Conservation (phyloP, 2,888 invertebrate genomes). For the Bhutanitis thaidina region DNA sequence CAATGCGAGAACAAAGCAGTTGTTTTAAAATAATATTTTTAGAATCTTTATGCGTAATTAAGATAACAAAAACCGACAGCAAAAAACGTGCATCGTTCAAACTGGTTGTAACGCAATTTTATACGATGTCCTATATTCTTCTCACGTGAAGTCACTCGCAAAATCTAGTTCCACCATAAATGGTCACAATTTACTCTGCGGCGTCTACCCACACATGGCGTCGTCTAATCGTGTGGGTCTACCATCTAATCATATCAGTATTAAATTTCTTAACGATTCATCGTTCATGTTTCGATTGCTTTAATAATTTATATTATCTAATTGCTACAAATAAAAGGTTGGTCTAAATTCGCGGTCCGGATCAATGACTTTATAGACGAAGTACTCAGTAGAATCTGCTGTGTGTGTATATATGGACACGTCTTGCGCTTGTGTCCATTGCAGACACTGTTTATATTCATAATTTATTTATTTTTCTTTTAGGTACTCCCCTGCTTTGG, state of each 20-base stretch:
- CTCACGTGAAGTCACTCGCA: conserved; percentile 7
- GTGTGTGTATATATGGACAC: conserved; percentile 50
- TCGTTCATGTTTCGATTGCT: neutral
- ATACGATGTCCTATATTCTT: conserved; percentile 14
- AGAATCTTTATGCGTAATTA: neutral
- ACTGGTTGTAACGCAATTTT: neutral
- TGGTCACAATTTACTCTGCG: conserved; percentile 8
- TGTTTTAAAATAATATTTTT: neutral
- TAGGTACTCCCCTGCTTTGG: no score
- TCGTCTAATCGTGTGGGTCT: neutral
- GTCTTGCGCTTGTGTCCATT: conserved; percentile 53
- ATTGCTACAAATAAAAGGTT: conserved; percentile 38
- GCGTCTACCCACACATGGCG: conserved; percentile 12
- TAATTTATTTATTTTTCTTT: no score
- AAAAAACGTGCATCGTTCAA: neutral
- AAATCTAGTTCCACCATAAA: conserved; percentile 9
- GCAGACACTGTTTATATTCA: no score
- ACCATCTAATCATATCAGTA: conserved; percentile 1
- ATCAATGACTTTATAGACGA: conserved; percentile 63
- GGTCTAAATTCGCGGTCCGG: conserved; percentile 52
- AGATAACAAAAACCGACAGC: neutral
- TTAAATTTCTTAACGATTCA: neutral
- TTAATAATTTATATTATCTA: conserved; percentile 22
- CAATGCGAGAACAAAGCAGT: no score
- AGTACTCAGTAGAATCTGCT: conserved; percentile 50